Base-by-base conservation (phyloP, 2,888 invertebrate species). In the Lissocephala sabroskyi region DNA sequence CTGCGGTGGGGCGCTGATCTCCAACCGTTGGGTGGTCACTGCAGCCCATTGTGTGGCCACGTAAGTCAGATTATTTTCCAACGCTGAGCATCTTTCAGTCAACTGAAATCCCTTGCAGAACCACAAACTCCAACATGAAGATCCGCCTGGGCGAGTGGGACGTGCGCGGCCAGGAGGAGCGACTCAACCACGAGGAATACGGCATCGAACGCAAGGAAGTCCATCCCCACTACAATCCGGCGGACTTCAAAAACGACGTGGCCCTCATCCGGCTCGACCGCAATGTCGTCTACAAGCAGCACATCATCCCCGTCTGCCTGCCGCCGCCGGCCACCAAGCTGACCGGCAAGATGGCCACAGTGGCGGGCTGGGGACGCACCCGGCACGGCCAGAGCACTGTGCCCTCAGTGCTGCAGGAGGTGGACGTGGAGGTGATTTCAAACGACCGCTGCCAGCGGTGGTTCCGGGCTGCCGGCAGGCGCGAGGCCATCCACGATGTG, bases 121-220 rank as follows among this genome's bases (percentile, higher is more conserved):
- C 95, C 5, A 91, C 95, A 16, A 95, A 95, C 80, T 91, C 91
- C 41, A 95, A 95, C 79, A 89, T 97, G 64, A 91, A 94, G 64
- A 95, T 97, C 0, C 89, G 96, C 1, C 87, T 96, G 0, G 96
- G 96, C 0, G 96, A 97, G 81, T 96, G 95, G 94, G 96, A 97
- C 82, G 95, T 96, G 0, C 85, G 95, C 0, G 94, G 93, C 44
- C 89, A 92, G 13, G 91, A 92, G 10, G 96, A 96, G 79, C 87
- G 92, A 14, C 88, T 92, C 45, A 88, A 91, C 0, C 95, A 96
- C 81, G 96, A 96, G 76, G 96, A 97, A 84, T 96, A 88, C 79
- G 89, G 91, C 2, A 94, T 96, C 1, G 95, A 95, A 76, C 86
- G 95, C 43, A 96, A 96, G 81, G 95, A 96, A 85, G 95, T 95